A percentile compares a stretch with the other conserved stretches of the same genome.
Conservation (phyloP, 2,797 vertebrate genomes). For the Bryconaethiops microstoma region DNA sequence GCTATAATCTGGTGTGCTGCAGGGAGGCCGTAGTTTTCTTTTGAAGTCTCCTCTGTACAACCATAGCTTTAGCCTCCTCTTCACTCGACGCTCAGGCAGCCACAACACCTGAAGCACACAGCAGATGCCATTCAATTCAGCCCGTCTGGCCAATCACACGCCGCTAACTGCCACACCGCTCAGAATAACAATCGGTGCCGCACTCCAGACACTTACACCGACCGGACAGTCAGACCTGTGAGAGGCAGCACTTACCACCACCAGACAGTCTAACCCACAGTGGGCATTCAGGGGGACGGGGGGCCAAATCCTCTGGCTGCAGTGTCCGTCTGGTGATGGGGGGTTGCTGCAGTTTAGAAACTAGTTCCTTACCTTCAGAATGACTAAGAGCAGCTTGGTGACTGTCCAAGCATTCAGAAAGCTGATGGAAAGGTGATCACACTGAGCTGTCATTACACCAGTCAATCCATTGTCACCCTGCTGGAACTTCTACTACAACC, state of each 20-base stretch:
- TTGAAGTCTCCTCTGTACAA: slow-evolving; percentile 29
- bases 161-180: slow-evolving; percentile 8
- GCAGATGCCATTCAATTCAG: slow-evolving; percentile 28
- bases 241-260: slow-evolving; percentile 18
- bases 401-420: slow-evolving; percentile 26
- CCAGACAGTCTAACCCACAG: not conserved
- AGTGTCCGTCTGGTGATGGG: not conserved
- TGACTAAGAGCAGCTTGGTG: slow-evolving; percentile 18
- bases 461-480: not conserved
- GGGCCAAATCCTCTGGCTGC: not conserved
- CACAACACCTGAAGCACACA: slow-evolving; percentile 13
- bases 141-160: slow-evolving; percentile 20
- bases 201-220: not conserved
- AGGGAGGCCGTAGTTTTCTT: slow-evolving; percentile 11
- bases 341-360: not conserved
- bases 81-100: slow-evolving; percentile 21
- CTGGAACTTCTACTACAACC: not conserved
- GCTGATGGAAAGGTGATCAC: not conserved
- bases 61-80: slow-evolving; percentile 8
- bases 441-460: not conserved
- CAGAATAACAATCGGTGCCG: slow-evolving; percentile 36
- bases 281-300: slow-evolving; percentile 15
- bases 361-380: slow-evolving; percentile 41
- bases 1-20: slow-evolving; percentile 2
- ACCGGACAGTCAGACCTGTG: slow-evolving; percentile 7